Evolutionary conservation across 1,140 invertebrate genomes (phyloP).

Genomic region (Lanistes nyassanus): DNA sequence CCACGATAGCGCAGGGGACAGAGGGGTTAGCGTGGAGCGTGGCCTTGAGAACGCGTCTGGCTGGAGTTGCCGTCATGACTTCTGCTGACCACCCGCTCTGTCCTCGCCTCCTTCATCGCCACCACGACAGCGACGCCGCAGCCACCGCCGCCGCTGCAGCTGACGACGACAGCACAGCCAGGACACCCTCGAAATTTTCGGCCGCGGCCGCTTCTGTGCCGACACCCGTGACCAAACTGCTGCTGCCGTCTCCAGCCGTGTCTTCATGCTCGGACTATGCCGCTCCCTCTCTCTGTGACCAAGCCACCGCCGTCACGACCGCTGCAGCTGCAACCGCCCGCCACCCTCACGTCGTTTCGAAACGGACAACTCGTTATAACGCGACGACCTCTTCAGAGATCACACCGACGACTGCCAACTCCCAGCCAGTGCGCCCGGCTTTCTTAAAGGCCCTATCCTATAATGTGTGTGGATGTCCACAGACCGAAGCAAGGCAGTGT

Average conservation of each 20-base stretch:
- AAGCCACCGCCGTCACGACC: neutral
- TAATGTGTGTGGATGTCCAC: constrained; percentile 6
- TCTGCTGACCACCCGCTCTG: neutral
- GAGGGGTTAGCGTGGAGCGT: neutral
- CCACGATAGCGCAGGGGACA: neutral
- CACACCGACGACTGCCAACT: neutral
- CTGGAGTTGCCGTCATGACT: constrained; percentile 4
- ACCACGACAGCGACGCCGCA: too few relatives aligned
- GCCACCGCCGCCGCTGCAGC: too few relatives aligned
- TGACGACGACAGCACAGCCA: neutral
- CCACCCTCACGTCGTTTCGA: constrained; percentile 1
- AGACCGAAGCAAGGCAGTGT: too few relatives aligned
- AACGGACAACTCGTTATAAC: neutral
- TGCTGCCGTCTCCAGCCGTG: neutral
- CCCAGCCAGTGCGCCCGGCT: neutral
- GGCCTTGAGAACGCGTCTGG: neutral
- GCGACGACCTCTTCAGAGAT: neutral
- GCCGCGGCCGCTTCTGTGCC: too few relatives aligned
- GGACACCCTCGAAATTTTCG: neutral
- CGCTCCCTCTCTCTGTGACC: neutral
- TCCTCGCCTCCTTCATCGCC: neutral
- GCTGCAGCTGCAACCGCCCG: neutral
- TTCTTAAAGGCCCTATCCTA: neutral
- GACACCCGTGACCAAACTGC: neutral
- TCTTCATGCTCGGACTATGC: neutral